These are phyloP conservation scores for Phaedon cochleariae DNA, from an alignment of 2,888 invertebrate species.

Conservation along the genomic window DNA sequence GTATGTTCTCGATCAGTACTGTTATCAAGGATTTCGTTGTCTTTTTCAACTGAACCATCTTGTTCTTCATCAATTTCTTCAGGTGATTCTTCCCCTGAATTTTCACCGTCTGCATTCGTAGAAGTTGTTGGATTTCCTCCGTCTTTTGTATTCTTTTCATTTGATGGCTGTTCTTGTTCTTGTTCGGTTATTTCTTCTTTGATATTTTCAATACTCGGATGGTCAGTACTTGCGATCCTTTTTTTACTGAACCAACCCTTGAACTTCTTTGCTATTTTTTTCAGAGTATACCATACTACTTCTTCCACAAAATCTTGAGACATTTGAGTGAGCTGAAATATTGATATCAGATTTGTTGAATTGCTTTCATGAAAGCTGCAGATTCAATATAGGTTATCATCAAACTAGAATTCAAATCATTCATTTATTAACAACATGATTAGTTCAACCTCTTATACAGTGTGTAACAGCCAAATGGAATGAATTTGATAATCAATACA, in stretches of 20 bases:
- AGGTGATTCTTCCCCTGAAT: not conserved
- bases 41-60: not conserved
- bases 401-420: too few relatives aligned
- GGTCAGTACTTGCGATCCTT: slow-evolving; percentile 1
- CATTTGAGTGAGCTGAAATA: slow-evolving; percentile 73
- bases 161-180: too few relatives aligned
- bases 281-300: slow-evolving; percentile 51
- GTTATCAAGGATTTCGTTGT: not conserved
- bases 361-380: too few relatives aligned
- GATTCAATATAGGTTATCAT: too few relatives aligned
- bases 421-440: too few relatives aligned
- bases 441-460: too few relatives aligned
- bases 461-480: too few relatives aligned
- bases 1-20: slow-evolving; percentile 12
- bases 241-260: slow-evolving; percentile 43
- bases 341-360: too few relatives aligned
- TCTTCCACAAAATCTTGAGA: slow-evolving; percentile 79
- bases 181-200: too few relatives aligned
- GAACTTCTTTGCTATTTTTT: slow-evolving; percentile 51
- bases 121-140: not conserved
- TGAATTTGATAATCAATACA: too few relatives aligned
- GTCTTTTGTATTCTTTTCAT: not conserved
- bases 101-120: not conserved
- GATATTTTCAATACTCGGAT: not conserved
- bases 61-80: not conserved